Evolutionary conservation across 2,797 vertebrate genomes (phyloP).

Genomic region (Gastrophryne carolinensis): DNA sequence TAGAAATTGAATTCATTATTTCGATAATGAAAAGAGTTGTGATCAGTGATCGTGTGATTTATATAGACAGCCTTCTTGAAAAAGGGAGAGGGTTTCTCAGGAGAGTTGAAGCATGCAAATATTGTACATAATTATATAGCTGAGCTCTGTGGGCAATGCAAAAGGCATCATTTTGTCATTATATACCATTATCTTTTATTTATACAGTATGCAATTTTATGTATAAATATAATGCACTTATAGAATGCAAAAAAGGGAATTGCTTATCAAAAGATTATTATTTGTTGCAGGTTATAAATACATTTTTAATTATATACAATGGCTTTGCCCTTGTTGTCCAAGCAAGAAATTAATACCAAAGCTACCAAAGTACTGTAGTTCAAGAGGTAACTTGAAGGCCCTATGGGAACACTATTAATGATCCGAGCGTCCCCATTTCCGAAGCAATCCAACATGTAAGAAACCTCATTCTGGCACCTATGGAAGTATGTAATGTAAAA

Average conservation of each 20-base stretch:
- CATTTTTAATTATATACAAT: neutral
- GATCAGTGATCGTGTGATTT: conserved; percentile 6
- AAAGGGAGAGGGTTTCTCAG: neutral
- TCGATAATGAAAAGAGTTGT: neutral
- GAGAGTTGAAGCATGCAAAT: neutral
- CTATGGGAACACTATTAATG: too few species aligned
- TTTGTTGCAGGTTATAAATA: neutral
- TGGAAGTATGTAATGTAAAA: too few species aligned
- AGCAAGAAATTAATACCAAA: too few species aligned
- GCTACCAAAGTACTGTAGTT: too few species aligned
- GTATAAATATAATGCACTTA: too few species aligned
- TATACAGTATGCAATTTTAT: conserved; percentile 2
- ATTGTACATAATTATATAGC: neutral
- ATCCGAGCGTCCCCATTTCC: too few species aligned
- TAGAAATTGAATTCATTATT: conserved; percentile 14
- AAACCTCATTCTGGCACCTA: too few species aligned
- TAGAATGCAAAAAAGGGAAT: neutral
- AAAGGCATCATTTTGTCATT: neutral
- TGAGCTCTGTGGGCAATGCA: neutral
- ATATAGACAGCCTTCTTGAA: neutral
- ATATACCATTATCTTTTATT: neutral
- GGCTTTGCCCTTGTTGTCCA: too few species aligned
- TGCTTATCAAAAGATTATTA: neutral
- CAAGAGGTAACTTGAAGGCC: too few species aligned
- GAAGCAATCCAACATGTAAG: too few species aligned